phyloP scores from a whole-genome alignment of 2,888 invertebrate species.

The Chrysina gloriosa region DNA sequence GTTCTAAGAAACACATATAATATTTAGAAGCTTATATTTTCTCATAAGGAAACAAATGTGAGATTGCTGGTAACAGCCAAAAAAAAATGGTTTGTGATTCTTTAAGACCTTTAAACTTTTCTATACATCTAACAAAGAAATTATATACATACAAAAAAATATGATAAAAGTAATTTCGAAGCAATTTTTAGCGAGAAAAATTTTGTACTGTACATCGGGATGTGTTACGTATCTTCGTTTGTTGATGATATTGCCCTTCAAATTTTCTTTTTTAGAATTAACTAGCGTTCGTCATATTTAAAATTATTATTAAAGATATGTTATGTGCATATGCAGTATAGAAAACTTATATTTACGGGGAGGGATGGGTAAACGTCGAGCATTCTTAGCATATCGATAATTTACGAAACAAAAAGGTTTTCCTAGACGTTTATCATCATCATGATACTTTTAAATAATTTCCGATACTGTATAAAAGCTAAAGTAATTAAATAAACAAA shows the following conservation, averaged over 20 bases:
- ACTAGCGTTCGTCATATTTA: not conserved
- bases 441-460: too few species aligned
- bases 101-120: conserved; percentile 18
- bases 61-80: conserved; percentile 22
- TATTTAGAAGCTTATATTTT: conserved; percentile 39
- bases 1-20: conserved; percentile 71
- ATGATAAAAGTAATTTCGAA: conserved; percentile 51
- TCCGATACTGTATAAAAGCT: not conserved
- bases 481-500: not conserved
- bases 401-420: not conserved
- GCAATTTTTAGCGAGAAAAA: conserved; percentile 51
- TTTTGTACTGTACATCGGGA: conserved; percentile 51
- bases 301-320: not conserved
- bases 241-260: not conserved
- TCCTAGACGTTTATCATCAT: too few species aligned
- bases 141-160: not conserved
- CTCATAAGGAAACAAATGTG: conserved; percentile 25
- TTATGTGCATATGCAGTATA: not conserved
- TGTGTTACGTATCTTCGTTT: conserved; percentile 8
- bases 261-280: conserved; percentile 13
- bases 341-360: not conserved
- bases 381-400: conserved; percentile 5
- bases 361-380: too few species aligned
- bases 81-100: conserved; percentile 36
- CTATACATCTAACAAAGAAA: conserved; percentile 26